A percentile compares a stretch with the other conserved stretches of the same genome.
Conservation (phyloP, 2,113 vertebrate species). For the Pomatostomus ruficeps region DNA sequence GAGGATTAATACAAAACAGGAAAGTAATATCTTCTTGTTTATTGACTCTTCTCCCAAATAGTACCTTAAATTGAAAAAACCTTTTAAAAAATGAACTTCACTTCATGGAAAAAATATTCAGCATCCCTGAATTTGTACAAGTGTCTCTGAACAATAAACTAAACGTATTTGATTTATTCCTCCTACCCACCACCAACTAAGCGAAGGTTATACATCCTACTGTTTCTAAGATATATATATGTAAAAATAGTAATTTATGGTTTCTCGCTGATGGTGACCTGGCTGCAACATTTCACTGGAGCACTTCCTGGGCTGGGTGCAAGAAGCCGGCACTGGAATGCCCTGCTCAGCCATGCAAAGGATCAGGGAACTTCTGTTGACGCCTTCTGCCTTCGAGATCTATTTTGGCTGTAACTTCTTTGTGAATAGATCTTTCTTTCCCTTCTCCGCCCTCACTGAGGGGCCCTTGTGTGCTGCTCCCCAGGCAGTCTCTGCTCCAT, state of each 20-base stretch:
- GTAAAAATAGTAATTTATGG: background rate
- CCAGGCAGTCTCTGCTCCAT: accelerated
- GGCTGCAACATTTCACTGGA: background rate
- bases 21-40: background rate
- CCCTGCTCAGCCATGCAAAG: background rate
- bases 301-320: background rate
- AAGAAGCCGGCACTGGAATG: background rate
- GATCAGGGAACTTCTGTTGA: background rate
- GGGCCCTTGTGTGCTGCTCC: background rate
- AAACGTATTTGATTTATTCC: background rate
- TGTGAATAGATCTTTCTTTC: accelerated
- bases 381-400: background rate
- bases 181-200: conserved; percentile 22
- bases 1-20: conserved; percentile 11
- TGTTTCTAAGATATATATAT: background rate
- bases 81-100: conserved; percentile 16
- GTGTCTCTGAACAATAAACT: background rate
- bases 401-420: background rate
- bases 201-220: background rate
- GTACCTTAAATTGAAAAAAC: background rate
- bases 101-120: background rate
- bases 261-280: background rate
- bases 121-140: background rate
- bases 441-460: background rate
- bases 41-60: background rate